phyloP scores from a whole-genome alignment of 2,797 vertebrate genomes.

The Bradypus variegatus region DNA sequence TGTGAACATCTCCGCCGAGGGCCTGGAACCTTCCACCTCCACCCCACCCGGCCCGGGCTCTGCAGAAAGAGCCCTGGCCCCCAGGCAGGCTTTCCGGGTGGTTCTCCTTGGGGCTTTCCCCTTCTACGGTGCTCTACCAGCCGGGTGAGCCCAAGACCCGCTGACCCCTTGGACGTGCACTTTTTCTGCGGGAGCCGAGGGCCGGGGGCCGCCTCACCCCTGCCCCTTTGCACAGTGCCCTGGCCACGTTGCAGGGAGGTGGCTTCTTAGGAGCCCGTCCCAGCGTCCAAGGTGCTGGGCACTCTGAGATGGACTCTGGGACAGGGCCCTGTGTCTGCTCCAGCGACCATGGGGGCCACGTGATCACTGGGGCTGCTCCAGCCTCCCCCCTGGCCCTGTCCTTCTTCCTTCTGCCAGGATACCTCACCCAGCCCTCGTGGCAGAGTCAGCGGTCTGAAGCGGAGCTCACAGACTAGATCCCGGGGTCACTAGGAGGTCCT shows the following conservation, averaged over 20 bases:
- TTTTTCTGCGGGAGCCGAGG: not conserved
- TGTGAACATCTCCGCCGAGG: not conserved
- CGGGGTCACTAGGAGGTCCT: not conserved
- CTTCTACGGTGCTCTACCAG: not conserved
- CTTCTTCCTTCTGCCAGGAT: rapidly evolving
- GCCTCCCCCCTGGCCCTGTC: not conserved
- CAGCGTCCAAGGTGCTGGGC: rapidly evolving
- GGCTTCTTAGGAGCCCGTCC: rapidly evolving
- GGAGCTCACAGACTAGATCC: too few species aligned
- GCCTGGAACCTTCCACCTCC: not conserved
- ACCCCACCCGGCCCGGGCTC: not conserved
- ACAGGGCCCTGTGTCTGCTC: rapidly evolving
- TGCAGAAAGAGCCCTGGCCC: rapidly evolving
- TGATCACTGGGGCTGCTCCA: rapidly evolving
- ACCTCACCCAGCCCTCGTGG: too few species aligned
- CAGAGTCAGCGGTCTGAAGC: too few species aligned
- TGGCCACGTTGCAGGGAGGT: rapidly evolving
- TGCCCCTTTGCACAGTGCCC: rapidly evolving
- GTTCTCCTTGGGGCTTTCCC: not conserved
- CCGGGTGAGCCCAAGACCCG: not conserved
- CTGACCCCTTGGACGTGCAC: too few species aligned
- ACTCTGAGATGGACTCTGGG: rapidly evolving
- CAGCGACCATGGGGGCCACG: not conserved
- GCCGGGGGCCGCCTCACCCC: not conserved
- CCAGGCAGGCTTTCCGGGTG: rapidly evolving